A percentile compares a stretch with the other conserved stretches of the same genome.
Conservation (phyloP, 2,888 invertebrate species). For the Macrosiphum euphorbiae region DNA sequence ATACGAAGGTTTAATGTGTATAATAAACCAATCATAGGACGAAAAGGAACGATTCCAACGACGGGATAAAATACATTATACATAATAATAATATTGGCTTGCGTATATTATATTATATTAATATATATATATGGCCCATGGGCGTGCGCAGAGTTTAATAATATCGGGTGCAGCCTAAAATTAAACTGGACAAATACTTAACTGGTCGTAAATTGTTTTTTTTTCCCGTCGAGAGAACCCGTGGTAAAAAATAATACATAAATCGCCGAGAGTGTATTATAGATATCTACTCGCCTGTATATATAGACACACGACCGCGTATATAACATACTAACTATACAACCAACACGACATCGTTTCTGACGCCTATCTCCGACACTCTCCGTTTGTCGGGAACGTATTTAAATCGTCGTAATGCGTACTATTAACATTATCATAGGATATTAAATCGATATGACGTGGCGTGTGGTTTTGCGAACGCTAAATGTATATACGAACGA, state of each 20-base stretch:
- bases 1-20: not conserved
- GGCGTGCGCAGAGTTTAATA: conserved; percentile 1
- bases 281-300: not conserved
- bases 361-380: not conserved
- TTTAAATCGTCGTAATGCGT: not conserved
- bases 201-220: conserved; percentile 7
- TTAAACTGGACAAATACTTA: conserved; percentile 9
- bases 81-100: not conserved
- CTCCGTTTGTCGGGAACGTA: not conserved
- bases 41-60: not conserved
- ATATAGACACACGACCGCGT: not conserved
- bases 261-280: not conserved
- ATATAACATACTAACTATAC: not conserved
- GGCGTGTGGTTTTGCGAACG: not conserved
- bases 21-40: not conserved
- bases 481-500: not conserved
- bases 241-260: not conserved
- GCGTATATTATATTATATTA: not conserved
- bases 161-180: conserved; percentile 5
- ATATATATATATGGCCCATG: not conserved
- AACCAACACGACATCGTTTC: not conserved
- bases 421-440: not conserved
- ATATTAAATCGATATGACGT: not conserved
- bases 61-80: not conserved
- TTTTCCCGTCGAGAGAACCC: not conserved